A percentile compares a stretch with the other conserved stretches of the same genome.
phyloP scores from a whole-genome alignment of 1,140 invertebrate genomes.

The Aphis gossypii region DNA sequence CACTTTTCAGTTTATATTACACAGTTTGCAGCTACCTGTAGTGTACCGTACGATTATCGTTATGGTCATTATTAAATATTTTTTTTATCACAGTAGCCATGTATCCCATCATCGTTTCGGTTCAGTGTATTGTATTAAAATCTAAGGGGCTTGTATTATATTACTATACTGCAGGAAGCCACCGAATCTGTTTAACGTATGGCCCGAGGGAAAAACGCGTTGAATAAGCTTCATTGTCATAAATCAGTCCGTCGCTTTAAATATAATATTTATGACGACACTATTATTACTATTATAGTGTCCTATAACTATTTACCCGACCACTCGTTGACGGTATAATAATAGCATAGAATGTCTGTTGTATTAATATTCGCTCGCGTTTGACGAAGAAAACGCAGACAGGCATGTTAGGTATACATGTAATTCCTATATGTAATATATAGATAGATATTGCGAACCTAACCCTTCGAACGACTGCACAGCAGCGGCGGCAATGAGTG shows the following conservation, averaged over 20 bases:
- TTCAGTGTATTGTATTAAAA: neutral
- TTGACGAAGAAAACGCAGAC: no score
- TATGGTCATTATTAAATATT: conserved; percentile 12
- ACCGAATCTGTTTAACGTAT: neutral
- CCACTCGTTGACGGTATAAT: neutral
- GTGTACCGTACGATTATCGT: neutral
- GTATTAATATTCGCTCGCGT: neutral
- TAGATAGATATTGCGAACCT: neutral
- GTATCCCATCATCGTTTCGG: neutral
- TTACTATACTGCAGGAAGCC: neutral
- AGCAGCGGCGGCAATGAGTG: no score
- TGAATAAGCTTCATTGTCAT: conserved; percentile 28
- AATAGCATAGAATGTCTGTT: neutral
- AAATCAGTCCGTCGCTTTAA: conserved; percentile 25
- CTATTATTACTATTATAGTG: neutral
- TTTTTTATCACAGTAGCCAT: neutral
- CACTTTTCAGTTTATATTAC: no score
- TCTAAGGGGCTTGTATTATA: neutral
- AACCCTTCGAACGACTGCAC: neutral
- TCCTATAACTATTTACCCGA: neutral
- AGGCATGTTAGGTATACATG: no score
- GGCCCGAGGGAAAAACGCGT: neutral
- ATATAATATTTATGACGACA: neutral
- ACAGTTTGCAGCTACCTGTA: neutral
- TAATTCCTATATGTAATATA: no score